Base-by-base conservation (phyloP, 2,797 vertebrate genomes). In the Pempheris klunzingeri region DNA sequence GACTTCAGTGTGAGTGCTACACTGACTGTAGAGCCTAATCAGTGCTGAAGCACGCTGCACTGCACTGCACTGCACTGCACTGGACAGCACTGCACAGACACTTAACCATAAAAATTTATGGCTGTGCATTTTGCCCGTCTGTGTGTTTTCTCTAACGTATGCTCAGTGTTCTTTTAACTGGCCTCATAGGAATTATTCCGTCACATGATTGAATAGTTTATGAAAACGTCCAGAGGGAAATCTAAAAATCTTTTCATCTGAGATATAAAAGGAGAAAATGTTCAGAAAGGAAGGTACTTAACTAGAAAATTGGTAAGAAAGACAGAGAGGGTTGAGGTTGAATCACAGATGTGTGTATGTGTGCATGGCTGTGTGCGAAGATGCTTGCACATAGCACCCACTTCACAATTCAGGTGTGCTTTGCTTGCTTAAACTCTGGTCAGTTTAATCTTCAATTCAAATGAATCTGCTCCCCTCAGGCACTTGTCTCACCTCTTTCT, bases 391-490 rank as follows among this genome's bases (percentile, higher is more conserved):
- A 57, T n/a, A n/a, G 58, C 1, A 9, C 34, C 70, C 61, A 24
- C 74, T 66, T 69, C 32, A 44, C 52, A 74, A 73, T 82, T 71
- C 75, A 86, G 76, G 70, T 89, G 75, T 77, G 80, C 81, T 79
- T 78, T 82, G 74, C 81, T 85, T 85, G 72, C 78, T 83, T 87
- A 81, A 87, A 83, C 82, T 85, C 82, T 60, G 67, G 74, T 85
- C 80, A 67, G 81, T 71, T 66, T 89, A 67, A 87, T 92, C 82
- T 82, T 83, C 76, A 85, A 84, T 87, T 89, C 84, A 77, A 83
- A 90, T 67, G 72, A 82, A 81, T 83, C 74, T 46, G 38, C 65
- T 80, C 71, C 82, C 86, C 76, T 77, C 82, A 20, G 89, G 86
- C 83, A 50, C 72, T 81, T 71, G 65, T 78, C 70, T 83, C 78